Conservation (phyloP, 2,888 invertebrate genomes). For the Tachina grossa region DNA sequence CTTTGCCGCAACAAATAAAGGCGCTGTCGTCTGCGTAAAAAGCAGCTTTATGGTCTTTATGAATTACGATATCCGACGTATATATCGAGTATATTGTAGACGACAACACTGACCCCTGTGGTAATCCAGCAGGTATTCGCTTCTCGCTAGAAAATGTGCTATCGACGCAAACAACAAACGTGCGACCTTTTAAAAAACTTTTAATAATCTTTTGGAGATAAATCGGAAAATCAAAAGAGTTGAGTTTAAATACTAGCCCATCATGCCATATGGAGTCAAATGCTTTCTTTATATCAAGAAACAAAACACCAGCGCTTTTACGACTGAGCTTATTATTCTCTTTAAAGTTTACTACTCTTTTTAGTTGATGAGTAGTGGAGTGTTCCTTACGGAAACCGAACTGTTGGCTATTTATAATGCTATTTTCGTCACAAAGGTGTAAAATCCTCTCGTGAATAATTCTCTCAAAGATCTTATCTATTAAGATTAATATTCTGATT, state of each 20-base stretch:
- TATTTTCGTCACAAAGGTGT: conserved; percentile 1
- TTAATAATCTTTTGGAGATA: background rate
- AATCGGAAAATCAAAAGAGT: background rate
- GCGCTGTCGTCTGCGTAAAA: background rate
- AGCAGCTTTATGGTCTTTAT: background rate
- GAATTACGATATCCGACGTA: background rate
- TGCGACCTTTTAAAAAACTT: background rate
- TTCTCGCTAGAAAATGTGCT: background rate
- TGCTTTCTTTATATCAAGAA: background rate
- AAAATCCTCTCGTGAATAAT: background rate
- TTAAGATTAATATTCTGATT: background rate
- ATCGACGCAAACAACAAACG: background rate
- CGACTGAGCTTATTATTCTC: background rate
- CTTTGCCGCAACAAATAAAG: background rate
- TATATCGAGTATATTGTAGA: background rate
- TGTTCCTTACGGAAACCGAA: no score
- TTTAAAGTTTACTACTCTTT: background rate
- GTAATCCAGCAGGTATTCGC: background rate
- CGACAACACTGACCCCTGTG: background rate
- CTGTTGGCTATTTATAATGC: background rate
- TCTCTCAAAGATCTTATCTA: conserved; percentile 1
- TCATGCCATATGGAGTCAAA: background rate
- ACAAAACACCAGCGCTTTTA: conserved; percentile 5
- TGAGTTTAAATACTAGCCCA: background rate
- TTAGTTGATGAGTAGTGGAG: no score